phyloP scores from a whole-genome alignment of 2,113 vertebrate genomes.

The Clarias batrachus region DNA sequence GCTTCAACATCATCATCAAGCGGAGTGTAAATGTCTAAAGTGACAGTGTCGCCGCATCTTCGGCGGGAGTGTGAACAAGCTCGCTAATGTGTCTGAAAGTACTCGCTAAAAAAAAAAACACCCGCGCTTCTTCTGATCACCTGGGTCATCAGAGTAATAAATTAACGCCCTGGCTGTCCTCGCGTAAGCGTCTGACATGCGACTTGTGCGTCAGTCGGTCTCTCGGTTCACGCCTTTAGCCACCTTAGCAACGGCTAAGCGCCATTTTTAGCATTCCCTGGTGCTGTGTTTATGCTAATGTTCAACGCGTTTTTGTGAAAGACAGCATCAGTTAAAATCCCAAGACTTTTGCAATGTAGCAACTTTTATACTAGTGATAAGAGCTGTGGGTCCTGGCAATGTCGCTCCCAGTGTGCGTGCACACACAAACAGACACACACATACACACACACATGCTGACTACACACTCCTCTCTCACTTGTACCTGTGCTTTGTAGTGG shows the following conservation, averaged over 20 bases:
- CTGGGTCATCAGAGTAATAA: slow-evolving; percentile 77
- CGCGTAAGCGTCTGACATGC: slow-evolving; percentile 62
- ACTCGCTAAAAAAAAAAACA: slow-evolving; percentile 79
- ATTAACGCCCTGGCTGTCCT: slow-evolving; percentile 68
- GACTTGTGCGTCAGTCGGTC: neutral
- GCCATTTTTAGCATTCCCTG: neutral
- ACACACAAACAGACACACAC: neutral
- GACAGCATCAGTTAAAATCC: neutral
- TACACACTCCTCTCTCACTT: neutral
- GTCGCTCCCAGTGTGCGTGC: neutral
- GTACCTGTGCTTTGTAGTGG: neutral
- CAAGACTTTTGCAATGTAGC: neutral
- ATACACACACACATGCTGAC: neutral
- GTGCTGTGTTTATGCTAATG: slow-evolving; percentile 20
- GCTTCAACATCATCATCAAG: slow-evolving; percentile 15
- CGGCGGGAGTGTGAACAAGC: slow-evolving; percentile 61
- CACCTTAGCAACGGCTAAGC: neutral
- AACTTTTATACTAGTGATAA: neutral
- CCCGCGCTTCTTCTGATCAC: slow-evolving; percentile 81
- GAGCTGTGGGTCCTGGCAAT: neutral
- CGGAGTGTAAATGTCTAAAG: slow-evolving; percentile 5
- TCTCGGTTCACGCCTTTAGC: neutral
- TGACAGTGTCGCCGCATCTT: neutral
- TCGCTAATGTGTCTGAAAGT: slow-evolving; percentile 76
- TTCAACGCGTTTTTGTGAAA: neutral